Evolutionary conservation across 2,113 vertebrate genomes (phyloP), one percentile per base, ranked within the genome.

Genomic region (Tympanuchus pallidicinctus): DNA sequence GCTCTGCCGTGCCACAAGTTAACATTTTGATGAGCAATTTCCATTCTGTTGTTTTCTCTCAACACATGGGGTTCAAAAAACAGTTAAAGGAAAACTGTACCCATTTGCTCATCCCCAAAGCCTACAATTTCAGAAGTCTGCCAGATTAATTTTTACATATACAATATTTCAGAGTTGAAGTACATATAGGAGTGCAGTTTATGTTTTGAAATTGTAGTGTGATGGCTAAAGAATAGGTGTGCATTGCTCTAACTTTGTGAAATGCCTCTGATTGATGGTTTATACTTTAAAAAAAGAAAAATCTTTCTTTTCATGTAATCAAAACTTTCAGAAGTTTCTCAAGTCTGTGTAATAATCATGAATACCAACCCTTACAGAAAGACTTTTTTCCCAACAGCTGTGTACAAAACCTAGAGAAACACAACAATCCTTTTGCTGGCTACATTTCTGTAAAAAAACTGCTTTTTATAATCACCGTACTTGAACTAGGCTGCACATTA

Each of bases 61-160:
- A 98, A 98, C 97, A 98, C 98, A 98, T 98, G 98, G 98, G 97
- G 97, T 98, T 98, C 98, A 98, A 98, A 96, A 98, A 98, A 98
- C 97, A 98, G 97, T 97, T 98, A 97, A 93, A 98, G 97, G 97
- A 97, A 98, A 98, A 98, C 97, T 97, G 86, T 97, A 97, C 96
- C 98, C 97, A 94, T 98, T 98, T 98, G 97, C 97, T 98, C 97
- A 97, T 98, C 98, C 97, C 97, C 97, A 96, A 98, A 98, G 96
- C 95, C 97, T 97, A 95, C 78, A 77, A 95, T 97, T 97, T 96
- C 94, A 91, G 91, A 95, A 89, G 90, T 59, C 89, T 98, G 97
- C 98, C 98, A 98, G 97, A 97, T 96, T 92, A 97, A 96, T 97
- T 97, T 97, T 97, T 65, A 38, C 90, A 94, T 97, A 96, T 59